Evolutionary conservation across 2,797 vertebrate genomes (phyloP).

Genomic region (Lacerta viridis): DNA sequence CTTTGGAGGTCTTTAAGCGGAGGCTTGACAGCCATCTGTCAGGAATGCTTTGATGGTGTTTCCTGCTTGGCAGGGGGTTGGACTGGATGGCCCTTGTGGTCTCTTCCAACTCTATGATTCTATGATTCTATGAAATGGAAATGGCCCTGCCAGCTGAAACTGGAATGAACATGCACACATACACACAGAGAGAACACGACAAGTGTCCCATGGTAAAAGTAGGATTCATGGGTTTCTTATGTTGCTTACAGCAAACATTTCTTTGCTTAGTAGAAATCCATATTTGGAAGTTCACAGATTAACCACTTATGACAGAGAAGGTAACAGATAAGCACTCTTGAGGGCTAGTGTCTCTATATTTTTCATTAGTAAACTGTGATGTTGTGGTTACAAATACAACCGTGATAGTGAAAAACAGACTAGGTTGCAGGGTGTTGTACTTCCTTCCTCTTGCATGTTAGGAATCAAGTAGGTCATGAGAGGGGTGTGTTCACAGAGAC

Average conservation of each 20-base stretch:
- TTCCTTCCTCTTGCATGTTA: slow-evolving; percentile 22
- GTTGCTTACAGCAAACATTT: not conserved
- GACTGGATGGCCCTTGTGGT: too few species aligned
- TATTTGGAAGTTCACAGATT: not conserved
- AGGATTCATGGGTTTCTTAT: not conserved
- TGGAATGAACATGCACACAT: not conserved
- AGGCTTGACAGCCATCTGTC: too few species aligned
- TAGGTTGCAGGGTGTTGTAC: not conserved
- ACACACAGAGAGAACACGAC: not conserved
- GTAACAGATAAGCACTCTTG: not conserved
- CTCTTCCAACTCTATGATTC: too few species aligned
- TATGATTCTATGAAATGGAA: too few species aligned
- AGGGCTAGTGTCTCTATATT: not conserved
- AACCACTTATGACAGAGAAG: not conserved
- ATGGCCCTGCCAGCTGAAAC: not conserved
- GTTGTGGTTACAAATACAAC: not conserved
- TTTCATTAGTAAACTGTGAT: not conserved
- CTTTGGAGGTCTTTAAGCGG: too few species aligned
- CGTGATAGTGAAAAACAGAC: not conserved
- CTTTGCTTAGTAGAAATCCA: not conserved
- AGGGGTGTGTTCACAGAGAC: not conserved
- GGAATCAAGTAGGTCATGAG: slow-evolving; percentile 1
- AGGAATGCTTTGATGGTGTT: too few species aligned
- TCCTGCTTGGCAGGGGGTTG: too few species aligned
- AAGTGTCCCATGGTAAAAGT: not conserved